These are phyloP conservation scores for Drusus annulatus DNA, from an alignment of 1,140 invertebrate species.

Conservation along the genomic window DNA sequence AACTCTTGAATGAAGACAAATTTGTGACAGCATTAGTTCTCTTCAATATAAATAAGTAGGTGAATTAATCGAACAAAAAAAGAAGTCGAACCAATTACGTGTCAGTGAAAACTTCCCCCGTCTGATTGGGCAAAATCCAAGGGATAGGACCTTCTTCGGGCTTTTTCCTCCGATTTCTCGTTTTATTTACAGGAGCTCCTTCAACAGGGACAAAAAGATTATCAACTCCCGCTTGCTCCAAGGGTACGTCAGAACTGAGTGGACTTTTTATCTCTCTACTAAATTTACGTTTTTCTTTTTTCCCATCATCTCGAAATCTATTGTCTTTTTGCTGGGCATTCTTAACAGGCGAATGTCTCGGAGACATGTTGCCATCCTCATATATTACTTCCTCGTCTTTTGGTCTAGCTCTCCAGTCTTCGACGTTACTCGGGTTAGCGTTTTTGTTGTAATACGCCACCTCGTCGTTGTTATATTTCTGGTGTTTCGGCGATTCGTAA, in stretches of 20 bases:
- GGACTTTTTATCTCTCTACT: not conserved
- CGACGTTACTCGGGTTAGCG: not conserved
- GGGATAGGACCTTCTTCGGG: constrained; percentile 12
- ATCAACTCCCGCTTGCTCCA: not conserved
- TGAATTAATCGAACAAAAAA: not conserved
- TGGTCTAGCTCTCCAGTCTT: constrained; percentile 43
- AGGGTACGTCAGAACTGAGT: not conserved
- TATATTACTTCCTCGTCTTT: constrained; percentile 5
- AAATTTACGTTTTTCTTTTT: not conserved
- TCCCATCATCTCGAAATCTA: constrained; percentile 32
- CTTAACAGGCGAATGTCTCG: constrained; percentile 10
- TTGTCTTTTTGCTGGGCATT: constrained; percentile 13
- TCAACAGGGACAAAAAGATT: not conserved
- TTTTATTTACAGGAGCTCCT: not conserved
- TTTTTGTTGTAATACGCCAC: not conserved
- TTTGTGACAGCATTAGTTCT: no score
- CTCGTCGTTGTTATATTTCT: constrained; percentile 42
- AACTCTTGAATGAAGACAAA: no score
- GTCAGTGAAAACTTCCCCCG: not conserved
- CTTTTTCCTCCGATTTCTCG: constrained; percentile 29
- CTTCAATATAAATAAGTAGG: not conserved
- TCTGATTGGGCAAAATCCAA: constrained; percentile 29
- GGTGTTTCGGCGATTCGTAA: constrained; percentile 45
- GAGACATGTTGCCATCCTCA: constrained; percentile 1
- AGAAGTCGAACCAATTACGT: not conserved